Percentiles rank a stretch among this genome's conserved stretches.
These are phyloP conservation scores for Marisa cornuarietis DNA, from an alignment of 1,140 invertebrate genomes.

Conservation along the genomic window DNA sequence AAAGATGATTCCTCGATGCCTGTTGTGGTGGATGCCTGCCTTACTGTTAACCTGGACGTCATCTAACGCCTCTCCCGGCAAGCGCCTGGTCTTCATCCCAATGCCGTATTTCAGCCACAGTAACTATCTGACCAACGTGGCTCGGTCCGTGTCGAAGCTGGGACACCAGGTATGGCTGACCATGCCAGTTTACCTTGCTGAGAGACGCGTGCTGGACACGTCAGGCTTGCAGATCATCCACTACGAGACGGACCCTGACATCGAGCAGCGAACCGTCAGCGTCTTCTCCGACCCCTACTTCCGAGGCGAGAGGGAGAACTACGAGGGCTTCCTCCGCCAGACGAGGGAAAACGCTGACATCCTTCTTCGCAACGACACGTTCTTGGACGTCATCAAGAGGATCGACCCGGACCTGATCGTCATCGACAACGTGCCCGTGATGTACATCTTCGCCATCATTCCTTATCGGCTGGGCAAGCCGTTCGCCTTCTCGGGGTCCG, in stretches of 20 bases:
- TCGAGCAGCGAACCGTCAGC: neutral
- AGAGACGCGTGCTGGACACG: neutral
- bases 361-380: neutral
- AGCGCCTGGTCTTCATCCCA: conserved; percentile 5
- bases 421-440: conserved; percentile 18
- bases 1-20: too few relatives aligned
- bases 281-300: conserved; percentile 8
- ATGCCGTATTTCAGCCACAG: conserved; percentile 5
- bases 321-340: neutral
- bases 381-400: neutral
- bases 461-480: conserved; percentile 29
- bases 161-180: conserved; percentile 14
- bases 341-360: neutral
- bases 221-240: conserved; percentile 8
- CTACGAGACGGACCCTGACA: conserved; percentile 6
- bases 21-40: too few relatives aligned
- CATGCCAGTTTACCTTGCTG: conserved; percentile 1
- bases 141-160: neutral
- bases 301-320: neutral
- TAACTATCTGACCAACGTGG: conserved; percentile 20
- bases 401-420: conserved; percentile 24
- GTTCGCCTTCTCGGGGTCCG: conserved; percentile 13
- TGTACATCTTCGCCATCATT: conserved; percentile 15
- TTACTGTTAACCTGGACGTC: too few relatives aligned
- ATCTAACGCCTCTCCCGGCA: neutral